Conservation (phyloP, 2,113 vertebrate genomes). For the Erinaceus europaeus region DNA sequence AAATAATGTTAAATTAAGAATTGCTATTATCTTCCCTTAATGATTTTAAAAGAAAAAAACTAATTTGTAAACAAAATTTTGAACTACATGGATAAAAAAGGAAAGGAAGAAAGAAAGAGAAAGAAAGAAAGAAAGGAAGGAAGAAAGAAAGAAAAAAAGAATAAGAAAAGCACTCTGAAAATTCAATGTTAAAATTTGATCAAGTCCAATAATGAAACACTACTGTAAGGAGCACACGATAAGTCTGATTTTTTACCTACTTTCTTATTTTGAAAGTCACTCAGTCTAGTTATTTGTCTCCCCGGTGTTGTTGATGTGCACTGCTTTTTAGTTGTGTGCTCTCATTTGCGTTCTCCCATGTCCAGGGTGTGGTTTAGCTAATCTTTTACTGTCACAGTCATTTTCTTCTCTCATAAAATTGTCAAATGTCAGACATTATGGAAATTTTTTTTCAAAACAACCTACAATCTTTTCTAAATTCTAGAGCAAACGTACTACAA, state of each 20-base stretch:
- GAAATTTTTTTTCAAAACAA: not conserved
- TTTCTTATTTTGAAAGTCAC: conserved; percentile 47
- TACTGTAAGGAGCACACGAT: not conserved
- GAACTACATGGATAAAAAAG: not conserved
- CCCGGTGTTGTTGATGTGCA: conserved; percentile 2
- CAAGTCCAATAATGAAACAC: not conserved
- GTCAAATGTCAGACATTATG: not conserved
- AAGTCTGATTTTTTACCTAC: conserved; percentile 17
- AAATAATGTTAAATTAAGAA: conserved; percentile 1
- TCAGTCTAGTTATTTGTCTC: not conserved
- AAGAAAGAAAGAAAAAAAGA: too few species aligned
- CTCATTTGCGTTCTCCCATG: conserved; percentile 14
- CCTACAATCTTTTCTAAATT: not conserved
- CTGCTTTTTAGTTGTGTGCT: not conserved
- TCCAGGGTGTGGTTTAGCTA: not conserved
- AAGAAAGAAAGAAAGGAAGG: too few species aligned
- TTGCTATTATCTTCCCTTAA: not conserved
- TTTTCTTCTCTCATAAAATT: conserved; percentile 27
- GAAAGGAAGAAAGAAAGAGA: too few species aligned
- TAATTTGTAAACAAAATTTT: not conserved
- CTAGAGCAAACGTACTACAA: not conserved
- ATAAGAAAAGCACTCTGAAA: not conserved
- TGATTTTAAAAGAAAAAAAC: not conserved
- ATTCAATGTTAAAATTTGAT: not conserved
- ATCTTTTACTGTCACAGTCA: conserved; percentile 31